These are phyloP conservation scores for Gymnocheta viridis DNA, from an alignment of 2,888 invertebrate genomes.

Conservation along the genomic window DNA sequence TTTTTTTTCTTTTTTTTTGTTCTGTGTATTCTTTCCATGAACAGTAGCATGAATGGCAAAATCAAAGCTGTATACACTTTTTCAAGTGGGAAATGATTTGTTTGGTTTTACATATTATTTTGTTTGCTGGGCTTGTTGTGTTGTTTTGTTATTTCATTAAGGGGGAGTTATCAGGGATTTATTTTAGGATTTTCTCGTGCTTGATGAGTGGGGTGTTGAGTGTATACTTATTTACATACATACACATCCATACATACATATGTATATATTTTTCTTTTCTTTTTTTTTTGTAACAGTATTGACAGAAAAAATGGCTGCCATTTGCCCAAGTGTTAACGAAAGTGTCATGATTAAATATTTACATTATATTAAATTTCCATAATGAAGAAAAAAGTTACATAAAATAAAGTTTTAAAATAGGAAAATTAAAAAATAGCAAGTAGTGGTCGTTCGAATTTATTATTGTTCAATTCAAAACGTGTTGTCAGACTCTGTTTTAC, in stretches of 20 bases:
- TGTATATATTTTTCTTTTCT: constrained; percentile 34
- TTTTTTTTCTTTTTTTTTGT: neutral
- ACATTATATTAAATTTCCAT: constrained; percentile 73
- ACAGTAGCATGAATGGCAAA: constrained; percentile 47
- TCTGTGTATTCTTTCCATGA: constrained; percentile 17
- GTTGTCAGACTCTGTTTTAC: neutral
- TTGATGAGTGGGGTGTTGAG: constrained; percentile 54
- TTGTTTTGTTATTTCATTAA: constrained; percentile 44
- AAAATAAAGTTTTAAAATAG: constrained; percentile 18
- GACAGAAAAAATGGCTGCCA: constrained; percentile 62
- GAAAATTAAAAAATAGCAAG: neutral
- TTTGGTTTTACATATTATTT: constrained; percentile 73
- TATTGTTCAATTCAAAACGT: neutral
- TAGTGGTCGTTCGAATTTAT: neutral
- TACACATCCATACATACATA: neutral
- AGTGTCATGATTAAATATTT: constrained; percentile 78
- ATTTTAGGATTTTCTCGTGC: constrained; percentile 23
- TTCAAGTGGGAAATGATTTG: constrained; percentile 80
- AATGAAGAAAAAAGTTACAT: constrained; percentile 44
- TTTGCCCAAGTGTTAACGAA: constrained; percentile 70
- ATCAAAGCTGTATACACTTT: constrained; percentile 72
- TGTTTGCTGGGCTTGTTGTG: constrained; percentile 63
- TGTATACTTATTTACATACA: constrained; percentile 36
- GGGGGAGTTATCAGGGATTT: constrained; percentile 49
- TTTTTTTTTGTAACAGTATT: constrained; percentile 26